phyloP scores from a whole-genome alignment of 1,140 invertebrate species.

The Brachionus manjavacas region DNA sequence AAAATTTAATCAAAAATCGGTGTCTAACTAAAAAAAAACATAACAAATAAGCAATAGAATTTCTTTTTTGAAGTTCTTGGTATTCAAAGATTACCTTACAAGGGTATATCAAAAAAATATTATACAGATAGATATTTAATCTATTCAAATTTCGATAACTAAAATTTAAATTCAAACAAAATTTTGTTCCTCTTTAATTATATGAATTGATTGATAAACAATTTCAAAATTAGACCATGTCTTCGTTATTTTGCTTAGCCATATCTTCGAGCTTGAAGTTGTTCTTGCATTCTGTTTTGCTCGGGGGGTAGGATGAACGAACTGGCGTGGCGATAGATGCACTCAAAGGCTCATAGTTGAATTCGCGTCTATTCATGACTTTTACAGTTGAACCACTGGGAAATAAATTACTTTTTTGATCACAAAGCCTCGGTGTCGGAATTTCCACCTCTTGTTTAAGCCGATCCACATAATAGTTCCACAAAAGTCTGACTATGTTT shows the following conservation, averaged over 20 bases:
- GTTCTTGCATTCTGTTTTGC: constrained; percentile 9
- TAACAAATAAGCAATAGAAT: neutral
- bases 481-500: constrained; percentile 20
- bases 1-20: neutral
- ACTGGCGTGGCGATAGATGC: neutral
- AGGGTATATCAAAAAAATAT: too few relatives aligned
- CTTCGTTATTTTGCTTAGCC: constrained; percentile 14
- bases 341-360: neutral
- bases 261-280: neutral
- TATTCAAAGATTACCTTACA: too few relatives aligned
- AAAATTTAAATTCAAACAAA: neutral
- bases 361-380: neutral
- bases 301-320: neutral
- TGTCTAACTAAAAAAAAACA: neutral
- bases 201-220: neutral
- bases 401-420: neutral
- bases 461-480: neutral
- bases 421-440: neutral
- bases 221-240: constrained; percentile 25
- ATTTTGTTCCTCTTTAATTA: neutral
- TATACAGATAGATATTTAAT: too few relatives aligned
- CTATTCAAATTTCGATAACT: too few relatives aligned
- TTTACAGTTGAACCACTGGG: neutral
- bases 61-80: too few relatives aligned
- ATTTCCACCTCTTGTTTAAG: neutral